Base-by-base conservation (phyloP, 2,113 vertebrate species). In the Synchiropus splendidus region DNA sequence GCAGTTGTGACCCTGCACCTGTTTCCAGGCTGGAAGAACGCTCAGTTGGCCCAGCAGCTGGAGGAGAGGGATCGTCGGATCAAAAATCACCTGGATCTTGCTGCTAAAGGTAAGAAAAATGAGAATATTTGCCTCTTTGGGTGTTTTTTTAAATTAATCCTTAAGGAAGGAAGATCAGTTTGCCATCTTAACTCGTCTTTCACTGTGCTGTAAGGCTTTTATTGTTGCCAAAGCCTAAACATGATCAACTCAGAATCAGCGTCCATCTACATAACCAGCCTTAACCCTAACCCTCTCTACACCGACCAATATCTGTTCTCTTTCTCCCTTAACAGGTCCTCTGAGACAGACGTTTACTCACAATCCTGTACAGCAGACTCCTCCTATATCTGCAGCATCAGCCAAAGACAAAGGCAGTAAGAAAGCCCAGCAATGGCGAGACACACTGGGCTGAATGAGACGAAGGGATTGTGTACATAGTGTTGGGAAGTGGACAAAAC, bases 291-390 rank as follows among this genome's bases (percentile, higher is more conserved):
- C n/a, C n/a, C n/a, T n/a, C n/a, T n/a, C n/a, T n/a, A n/a, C n/a
- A n/a, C n/a, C n/a, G n/a, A n/a, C n/a, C n/a, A n/a, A 8, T 11
- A 2, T 12, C 6, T 35, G 12, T 8, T 5, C 11, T 35, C 17
- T 36, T 27, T 54, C 16, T 8, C 15, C 16, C 15, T 42, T 17
- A 34, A 4, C 56, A 92, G 91, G 90, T 30, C 89, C 91, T 0
- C 67, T 94, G 69, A 83, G 85, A 52, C 90, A 90, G 75, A 94
- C 90, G 0, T 94, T 89, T 59, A 64, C 82, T 63, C 86, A 92
- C 36, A 92, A 89, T 63, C 90, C 91, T 35, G 56, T 92, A 12
- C 71, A 87, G 48, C 85, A 88, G 54, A 44, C 31, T 0, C 47
- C 70, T 31, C 48, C 72, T 4, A n/a, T n/a, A n/a, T n/a, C n/a